phyloP scores from a whole-genome alignment of 1,140 invertebrate species.

The Heliconius congener region DNA sequence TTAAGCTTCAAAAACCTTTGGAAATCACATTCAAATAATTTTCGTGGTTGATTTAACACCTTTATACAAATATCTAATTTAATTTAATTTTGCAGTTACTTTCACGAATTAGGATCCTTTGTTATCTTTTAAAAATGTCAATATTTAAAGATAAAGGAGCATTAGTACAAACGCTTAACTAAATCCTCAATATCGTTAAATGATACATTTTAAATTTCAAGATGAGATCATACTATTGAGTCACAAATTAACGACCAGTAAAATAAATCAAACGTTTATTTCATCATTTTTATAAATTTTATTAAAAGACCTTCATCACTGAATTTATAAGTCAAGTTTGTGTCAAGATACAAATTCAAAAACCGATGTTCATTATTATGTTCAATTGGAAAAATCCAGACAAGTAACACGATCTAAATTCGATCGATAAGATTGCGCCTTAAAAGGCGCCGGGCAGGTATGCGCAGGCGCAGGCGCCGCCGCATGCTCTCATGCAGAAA shows the following conservation, averaged over 20 bases:
- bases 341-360: slow-evolving; percentile 37
- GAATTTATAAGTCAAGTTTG: slow-evolving; percentile 37
- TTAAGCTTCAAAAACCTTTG: slow-evolving; percentile 41
- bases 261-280: slow-evolving; percentile 36
- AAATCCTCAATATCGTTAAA: neutral
- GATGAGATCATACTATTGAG: slow-evolving; percentile 22
- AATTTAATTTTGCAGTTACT: slow-evolving; percentile 42
- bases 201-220: slow-evolving; percentile 10
- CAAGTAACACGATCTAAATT: slow-evolving; percentile 64
- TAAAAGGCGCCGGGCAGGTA: slow-evolving; percentile 64
- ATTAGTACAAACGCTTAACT: slow-evolving; percentile 12
- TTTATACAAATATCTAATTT: slow-evolving; percentile 29
- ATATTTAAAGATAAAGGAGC: slow-evolving; percentile 19
- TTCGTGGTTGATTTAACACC: slow-evolving; percentile 18
- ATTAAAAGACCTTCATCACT: slow-evolving; percentile 33
- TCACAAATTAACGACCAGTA: slow-evolving; percentile 19
- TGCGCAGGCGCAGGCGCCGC: slow-evolving; percentile 56
- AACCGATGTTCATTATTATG: slow-evolving; percentile 40
- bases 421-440: slow-evolving; percentile 58
- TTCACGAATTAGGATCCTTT: neutral
- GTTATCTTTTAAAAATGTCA: slow-evolving; percentile 17
- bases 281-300: slow-evolving; percentile 38
- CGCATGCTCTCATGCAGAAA: slow-evolving; percentile 67
- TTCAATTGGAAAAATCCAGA: slow-evolving; percentile 48
- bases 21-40: slow-evolving; percentile 27